These are phyloP conservation scores for Erinaceus europaeus DNA, from an alignment of 2,113 vertebrate species.

Conservation along the genomic window DNA sequence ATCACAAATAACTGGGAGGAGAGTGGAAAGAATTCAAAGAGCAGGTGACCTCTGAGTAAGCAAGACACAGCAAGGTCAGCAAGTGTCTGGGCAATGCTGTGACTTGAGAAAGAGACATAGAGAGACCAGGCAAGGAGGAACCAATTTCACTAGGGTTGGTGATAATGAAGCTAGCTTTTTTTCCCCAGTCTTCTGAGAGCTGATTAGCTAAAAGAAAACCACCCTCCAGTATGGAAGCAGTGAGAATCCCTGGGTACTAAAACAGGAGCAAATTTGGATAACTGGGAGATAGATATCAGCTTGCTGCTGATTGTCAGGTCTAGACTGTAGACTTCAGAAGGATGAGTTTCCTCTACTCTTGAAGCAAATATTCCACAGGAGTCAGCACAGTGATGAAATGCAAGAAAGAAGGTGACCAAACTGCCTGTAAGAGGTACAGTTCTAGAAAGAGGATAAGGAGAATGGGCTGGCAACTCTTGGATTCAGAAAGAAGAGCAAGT, in stretches of 20 bases:
- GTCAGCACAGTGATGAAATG: neutral
- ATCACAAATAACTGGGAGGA: constrained; percentile 68
- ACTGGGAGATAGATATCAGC: neutral
- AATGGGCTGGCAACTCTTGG: neutral
- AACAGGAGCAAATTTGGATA: neutral
- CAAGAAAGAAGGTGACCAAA: neutral
- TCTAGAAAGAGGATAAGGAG: neutral
- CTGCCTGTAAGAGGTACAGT: neutral
- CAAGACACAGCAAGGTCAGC: constrained; percentile 34
- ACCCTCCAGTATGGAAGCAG: neutral
- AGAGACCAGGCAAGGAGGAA: neutral
- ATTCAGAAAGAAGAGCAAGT: neutral
- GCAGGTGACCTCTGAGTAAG: constrained; percentile 49
- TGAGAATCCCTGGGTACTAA: neutral
- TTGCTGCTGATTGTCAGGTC: neutral
- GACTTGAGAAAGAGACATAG: constrained; percentile 2
- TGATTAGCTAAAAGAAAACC: neutral
- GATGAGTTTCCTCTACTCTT: neutral
- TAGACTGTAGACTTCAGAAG: neutral
- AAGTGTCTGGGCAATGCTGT: constrained; percentile 34
- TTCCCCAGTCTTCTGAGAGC: neutral
- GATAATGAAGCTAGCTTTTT: neutral
- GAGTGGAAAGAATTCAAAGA: constrained; percentile 71
- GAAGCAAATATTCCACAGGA: neutral
- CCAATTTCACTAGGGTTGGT: neutral